A percentile compares a stretch with the other conserved stretches of the same genome.
phyloP scores from a whole-genome alignment of 92 coral and sea anemone species.

The Phenganax marumi region DNA sequence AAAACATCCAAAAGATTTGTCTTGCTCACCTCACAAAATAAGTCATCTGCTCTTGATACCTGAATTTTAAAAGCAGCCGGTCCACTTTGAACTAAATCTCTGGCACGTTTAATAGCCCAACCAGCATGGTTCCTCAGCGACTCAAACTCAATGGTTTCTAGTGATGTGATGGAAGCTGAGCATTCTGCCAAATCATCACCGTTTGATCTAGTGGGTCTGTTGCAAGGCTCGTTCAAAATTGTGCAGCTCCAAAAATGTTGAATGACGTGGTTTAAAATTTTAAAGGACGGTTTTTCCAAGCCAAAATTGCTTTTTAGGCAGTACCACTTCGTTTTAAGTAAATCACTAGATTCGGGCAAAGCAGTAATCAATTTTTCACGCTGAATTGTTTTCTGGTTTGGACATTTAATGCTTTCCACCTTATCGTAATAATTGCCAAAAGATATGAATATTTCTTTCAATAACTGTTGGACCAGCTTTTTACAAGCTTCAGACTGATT shows the following conservation, averaged over 20 bases:
- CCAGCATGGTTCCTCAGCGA: not conserved
- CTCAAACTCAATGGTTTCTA: not conserved
- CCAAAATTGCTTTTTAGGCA: not conserved
- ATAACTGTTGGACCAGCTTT: not conserved
- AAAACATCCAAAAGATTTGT: not conserved
- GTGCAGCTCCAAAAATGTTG: constrained; percentile 7
- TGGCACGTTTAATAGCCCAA: not conserved
- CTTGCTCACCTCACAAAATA: not conserved
- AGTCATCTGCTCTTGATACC: not conserved
- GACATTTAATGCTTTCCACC: not conserved
- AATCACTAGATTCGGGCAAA: not conserved
- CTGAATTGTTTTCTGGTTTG: not conserved
- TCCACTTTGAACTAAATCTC: constrained; percentile 1
- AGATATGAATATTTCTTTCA: not conserved
- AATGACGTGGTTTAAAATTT: not conserved
- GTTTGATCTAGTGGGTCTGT: not conserved
- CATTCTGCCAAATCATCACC: not conserved
- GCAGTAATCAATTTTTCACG: not conserved
- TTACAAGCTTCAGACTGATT: not conserved
- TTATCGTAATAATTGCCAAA: not conserved
- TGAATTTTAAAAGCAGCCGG: not conserved
- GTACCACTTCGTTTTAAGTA: not conserved
- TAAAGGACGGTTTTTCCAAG: not conserved
- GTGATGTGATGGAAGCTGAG: not conserved
- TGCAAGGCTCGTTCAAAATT: not conserved